Evolutionary conservation across 2,797 vertebrate species (phyloP).

Genomic region (Chrosomus eos): DNA sequence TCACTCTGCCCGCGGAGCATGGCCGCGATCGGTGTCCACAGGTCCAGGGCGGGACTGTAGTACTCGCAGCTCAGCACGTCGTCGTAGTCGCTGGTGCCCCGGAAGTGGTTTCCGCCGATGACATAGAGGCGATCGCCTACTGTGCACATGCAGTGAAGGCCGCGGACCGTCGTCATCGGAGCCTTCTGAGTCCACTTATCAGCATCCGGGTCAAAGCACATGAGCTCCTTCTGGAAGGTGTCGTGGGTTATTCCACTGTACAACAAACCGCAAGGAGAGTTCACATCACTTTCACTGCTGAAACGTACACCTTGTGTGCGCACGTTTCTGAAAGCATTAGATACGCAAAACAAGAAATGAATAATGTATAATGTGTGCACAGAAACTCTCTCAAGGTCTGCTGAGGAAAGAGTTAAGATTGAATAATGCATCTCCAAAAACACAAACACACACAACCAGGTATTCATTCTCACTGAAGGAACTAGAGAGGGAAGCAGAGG

Average conservation of each 20-base stretch:
- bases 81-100: slow-evolving; percentile 97
- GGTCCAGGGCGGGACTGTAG: slow-evolving; percentile 93
- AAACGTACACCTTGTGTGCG: background rate
- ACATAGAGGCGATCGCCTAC: slow-evolving; percentile 97
- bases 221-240: slow-evolving; percentile 98
- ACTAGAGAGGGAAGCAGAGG: slow-evolving; percentile 34
- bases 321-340: slow-evolving; percentile 20
- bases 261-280: slow-evolving; percentile 24
- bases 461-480: background rate
- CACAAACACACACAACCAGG: slow-evolving; percentile 29
- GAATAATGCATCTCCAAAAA: slow-evolving; percentile 27
- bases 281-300: background rate
- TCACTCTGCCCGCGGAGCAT: slow-evolving; percentile 98
- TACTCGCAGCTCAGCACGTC: slow-evolving; percentile 98
- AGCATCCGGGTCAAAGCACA: slow-evolving; percentile 98
- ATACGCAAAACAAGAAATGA: slow-evolving; percentile 32
- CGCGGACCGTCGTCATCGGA: slow-evolving; percentile 94
- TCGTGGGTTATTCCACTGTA: slow-evolving; percentile 96
- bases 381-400: slow-evolving; percentile 34
- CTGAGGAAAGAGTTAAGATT: slow-evolving; percentile 58
- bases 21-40: slow-evolving; percentile 96
- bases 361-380: slow-evolving; percentile 31
- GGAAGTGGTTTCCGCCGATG: slow-evolving; percentile 97
- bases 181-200: slow-evolving; percentile 99
- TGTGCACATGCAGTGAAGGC: slow-evolving; percentile 98